These are phyloP conservation scores for Pipistrellus nathusii DNA, from an alignment of 2,797 vertebrate genomes.

Conservation along the genomic window DNA sequence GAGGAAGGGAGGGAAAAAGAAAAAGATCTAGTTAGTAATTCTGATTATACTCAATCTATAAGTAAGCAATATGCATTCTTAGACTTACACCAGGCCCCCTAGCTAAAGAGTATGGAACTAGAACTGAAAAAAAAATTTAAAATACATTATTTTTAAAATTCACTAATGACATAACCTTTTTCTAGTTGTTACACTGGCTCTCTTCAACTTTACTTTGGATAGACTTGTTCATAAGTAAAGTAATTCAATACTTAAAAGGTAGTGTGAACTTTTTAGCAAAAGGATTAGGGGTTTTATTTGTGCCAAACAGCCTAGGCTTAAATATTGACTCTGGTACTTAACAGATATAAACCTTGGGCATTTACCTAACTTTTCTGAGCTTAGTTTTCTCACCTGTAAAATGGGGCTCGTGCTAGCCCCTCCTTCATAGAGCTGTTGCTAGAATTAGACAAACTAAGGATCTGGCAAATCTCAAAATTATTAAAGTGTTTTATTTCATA, in stretches of 20 bases:
- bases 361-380: not conserved
- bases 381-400: not conserved
- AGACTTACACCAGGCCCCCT: not conserved
- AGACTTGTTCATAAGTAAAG: not conserved
- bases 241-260: not conserved
- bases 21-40: not conserved
- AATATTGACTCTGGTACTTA: not conserved
- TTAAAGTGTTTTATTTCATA: not conserved
- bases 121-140: not conserved
- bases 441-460: not conserved
- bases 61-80: not conserved
- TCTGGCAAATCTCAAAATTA: not conserved
- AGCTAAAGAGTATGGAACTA: not conserved
- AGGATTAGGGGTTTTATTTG: not conserved
- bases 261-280: not conserved
- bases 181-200: not conserved
- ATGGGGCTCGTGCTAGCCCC: not conserved
- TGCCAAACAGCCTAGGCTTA: not conserved
- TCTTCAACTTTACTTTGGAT: not conserved
- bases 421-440: not conserved
- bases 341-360: not conserved
- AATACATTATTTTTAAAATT: not conserved
- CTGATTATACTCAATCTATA: not conserved
- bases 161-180: not conserved
- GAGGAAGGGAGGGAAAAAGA: not conserved